Percentiles rank a stretch among this genome's conserved stretches.
phyloP scores from a whole-genome alignment of 2,888 invertebrate genomes.

The Suillia variegata region DNA sequence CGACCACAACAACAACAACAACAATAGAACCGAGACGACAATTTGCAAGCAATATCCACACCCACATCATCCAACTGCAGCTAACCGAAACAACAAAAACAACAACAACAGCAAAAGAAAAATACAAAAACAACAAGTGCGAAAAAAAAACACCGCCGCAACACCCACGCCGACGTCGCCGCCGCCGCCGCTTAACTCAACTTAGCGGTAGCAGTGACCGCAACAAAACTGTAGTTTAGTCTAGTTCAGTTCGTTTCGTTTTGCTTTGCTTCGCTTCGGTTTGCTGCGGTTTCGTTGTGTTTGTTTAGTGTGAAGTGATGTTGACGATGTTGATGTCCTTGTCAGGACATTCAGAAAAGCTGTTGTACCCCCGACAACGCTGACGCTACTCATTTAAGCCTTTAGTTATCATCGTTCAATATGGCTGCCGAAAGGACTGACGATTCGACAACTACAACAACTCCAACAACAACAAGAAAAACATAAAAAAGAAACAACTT shows the following conservation, averaged over 20 bases:
- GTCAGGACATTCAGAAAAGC: conserved; percentile 4
- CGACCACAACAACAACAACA: not conserved
- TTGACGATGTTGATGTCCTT: not conserved
- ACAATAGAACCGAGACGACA: not conserved
- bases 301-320: not conserved
- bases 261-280: too few species aligned
- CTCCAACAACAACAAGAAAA: conserved; percentile 32
- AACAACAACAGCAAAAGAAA: too few species aligned
- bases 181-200: conserved; percentile 20
- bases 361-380: not conserved
- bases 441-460: conserved; percentile 22
- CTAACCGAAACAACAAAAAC: conserved; percentile 22
- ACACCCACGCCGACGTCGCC: conserved; percentile 1
- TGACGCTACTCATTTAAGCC: too few species aligned
- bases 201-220: not conserved
- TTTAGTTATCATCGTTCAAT: too few species aligned
- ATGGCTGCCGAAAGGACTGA: not conserved
- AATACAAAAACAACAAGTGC: too few species aligned
- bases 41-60: not conserved
- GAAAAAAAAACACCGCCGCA: conserved; percentile 31
- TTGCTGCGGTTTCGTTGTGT: not conserved
- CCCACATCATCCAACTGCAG: conserved; percentile 35
- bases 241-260: conserved; percentile 4
- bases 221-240: conserved; percentile 6
- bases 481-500: conserved; percentile 25